Base-by-base conservation (phyloP, 2,888 invertebrate genomes). In the Glomeris marginata region DNA sequence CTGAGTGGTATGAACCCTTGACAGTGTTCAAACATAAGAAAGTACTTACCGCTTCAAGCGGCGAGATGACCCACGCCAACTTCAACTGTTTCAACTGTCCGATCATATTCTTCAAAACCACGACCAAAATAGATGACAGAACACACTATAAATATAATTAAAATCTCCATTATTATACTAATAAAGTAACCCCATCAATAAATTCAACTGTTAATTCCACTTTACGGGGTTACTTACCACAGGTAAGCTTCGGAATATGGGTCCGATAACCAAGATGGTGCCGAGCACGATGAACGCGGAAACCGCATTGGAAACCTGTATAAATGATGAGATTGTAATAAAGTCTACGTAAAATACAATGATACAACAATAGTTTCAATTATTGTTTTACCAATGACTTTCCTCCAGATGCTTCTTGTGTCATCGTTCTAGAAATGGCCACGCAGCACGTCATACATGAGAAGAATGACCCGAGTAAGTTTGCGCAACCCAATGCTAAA, bases 241-340 rank as follows among this genome's bases (percentile, higher is more conserved):
- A 47, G 94, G 94, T 53, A 94, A 69, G 40, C 78, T 74, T 66
- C 85, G 81, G 66, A 94, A 87, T 66, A 85, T 81, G 33, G 88
- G 88, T 1, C 87, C 91, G 54, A 92, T 75, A 77, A 84, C 84
- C 48, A 92, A 70, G 53, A 94, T 70, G 44, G 92, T 84, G 56
- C 80, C 70, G 2, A 90, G 69, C 15, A 94, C 69, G 33, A 91
- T 71, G 1, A 65, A 47, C 51, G 84, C 82, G 2, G 88, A 85
- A 47, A 92, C 75, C 16, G 90, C 62, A 0, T 84, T 82, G 1
- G 88, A 83, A 41, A 84, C 57, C 64, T 88, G 86, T 21, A 41
- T 41, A 21, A 13, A 41, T 10, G 38, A 36, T 36, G 11, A 40
- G 18, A 42, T 45, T 45, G n/a, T 21, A 41, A 42, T 15, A n/a